Conservation (phyloP, 2,113 vertebrate species). For the mouse (Mus musculus) region GRCm39 chr7:72611501-72612000, state of each 20-base stretch:
- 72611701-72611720: not conserved
- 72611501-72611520: not conserved
- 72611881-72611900: not conserved
- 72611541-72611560: constrained; percentile 8
- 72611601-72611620: too few relatives aligned
- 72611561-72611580: accelerated
- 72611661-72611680: accelerated
- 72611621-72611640: not conserved
- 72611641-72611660: accelerated
- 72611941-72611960: constrained; percentile 67
- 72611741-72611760: not conserved
- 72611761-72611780: not conserved
- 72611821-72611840: not conserved
- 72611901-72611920: not conserved
- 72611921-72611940: not conserved
- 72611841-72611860: not conserved
- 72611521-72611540: not conserved
- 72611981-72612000: constrained; percentile 61
- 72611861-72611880: not conserved
- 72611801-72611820: not conserved
- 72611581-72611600: not conserved
- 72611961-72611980: not conserved
- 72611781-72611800: too few relatives aligned
- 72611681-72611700: too few relatives aligned
- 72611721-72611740: not conserved